Evolutionary conservation across 2,797 vertebrate genomes (phyloP).

Genomic region (Syncerus caffer): DNA sequence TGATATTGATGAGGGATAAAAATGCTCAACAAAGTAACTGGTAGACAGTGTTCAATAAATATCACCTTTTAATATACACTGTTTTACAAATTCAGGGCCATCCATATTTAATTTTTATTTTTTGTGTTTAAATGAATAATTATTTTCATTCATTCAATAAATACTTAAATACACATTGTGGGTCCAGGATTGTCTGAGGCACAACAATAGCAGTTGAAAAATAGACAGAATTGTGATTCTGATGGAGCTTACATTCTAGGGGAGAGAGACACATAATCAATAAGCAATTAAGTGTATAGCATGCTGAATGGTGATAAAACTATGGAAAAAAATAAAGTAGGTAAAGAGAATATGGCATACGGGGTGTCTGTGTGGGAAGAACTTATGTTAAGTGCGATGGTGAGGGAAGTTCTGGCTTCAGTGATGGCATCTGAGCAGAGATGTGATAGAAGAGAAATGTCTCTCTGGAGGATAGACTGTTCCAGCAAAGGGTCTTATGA

Average conservation of each 20-base stretch:
- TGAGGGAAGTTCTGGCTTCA: neutral
- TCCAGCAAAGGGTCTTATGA: neutral
- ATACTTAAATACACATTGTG: neutral
- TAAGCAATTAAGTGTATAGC: neutral
- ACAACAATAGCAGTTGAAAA: neutral
- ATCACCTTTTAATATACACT: neutral
- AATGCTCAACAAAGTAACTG: neutral
- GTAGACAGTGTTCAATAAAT: neutral
- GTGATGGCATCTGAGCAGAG: neutral
- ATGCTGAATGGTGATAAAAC: neutral
- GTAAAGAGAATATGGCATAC: rapidly evolving
- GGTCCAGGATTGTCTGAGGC: neutral
- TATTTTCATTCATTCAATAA: neutral
- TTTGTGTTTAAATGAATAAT: neutral
- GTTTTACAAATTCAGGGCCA: neutral
- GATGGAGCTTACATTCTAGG: neutral
- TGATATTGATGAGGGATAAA: conserved; percentile 8
- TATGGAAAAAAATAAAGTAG: neutral
- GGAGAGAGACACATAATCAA: neutral
- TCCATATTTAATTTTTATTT: neutral
- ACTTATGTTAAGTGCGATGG: neutral
- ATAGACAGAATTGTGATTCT: neutral
- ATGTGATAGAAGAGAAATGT: neutral
- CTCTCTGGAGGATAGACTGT: neutral
- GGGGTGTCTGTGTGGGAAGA: neutral